Evolutionary conservation across 2,888 invertebrate species (phyloP).

Genomic region (Selenia dentaria): DNA sequence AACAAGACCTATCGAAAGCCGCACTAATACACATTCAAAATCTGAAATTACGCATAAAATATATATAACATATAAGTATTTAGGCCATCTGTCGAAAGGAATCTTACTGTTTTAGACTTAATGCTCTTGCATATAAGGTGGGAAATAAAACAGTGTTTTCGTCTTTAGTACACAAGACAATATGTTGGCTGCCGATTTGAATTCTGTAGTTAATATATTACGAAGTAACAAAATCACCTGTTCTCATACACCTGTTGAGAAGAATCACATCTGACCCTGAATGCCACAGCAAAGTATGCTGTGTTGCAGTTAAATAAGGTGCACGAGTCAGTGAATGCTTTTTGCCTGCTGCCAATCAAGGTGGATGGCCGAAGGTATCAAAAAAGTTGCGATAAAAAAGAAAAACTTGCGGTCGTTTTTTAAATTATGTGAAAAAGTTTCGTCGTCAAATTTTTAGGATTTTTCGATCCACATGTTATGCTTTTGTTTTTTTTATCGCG

Average conservation of each 20-base stretch:
- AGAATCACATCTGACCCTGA: conserved; percentile 75
- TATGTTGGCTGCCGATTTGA: conserved; percentile 72
- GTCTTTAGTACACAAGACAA: conserved; percentile 53
- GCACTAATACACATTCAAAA: conserved; percentile 44
- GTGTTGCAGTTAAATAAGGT: conserved; percentile 28
- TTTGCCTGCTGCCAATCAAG: conserved; percentile 46
- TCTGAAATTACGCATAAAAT: conserved; percentile 47
- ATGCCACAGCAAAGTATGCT: conserved; percentile 38
- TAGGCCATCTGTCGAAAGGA: conserved; percentile 53
- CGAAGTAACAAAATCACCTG: conserved; percentile 81
- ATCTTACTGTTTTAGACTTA: conserved; percentile 37
- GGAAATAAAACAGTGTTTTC: conserved; percentile 26
- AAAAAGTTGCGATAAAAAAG: conserved; percentile 41
- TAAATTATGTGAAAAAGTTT: conserved; percentile 40
- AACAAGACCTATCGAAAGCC: conserved; percentile 34
- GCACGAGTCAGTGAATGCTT: conserved; percentile 21
- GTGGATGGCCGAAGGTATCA: conserved; percentile 60
- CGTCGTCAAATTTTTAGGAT: conserved; percentile 10
- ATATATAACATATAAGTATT: conserved; percentile 31
- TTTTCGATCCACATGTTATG: not conserved
- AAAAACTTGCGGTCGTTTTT: conserved; percentile 53
- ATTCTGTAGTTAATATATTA: conserved; percentile 75
- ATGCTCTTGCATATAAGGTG: conserved; percentile 18
- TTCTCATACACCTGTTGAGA: conserved; percentile 76
- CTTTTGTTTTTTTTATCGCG: no score